Evolutionary conservation across 2,888 invertebrate genomes (phyloP), one percentile per base, ranked within the genome.

Genomic region (Tromatobia lineatoria): DNA sequence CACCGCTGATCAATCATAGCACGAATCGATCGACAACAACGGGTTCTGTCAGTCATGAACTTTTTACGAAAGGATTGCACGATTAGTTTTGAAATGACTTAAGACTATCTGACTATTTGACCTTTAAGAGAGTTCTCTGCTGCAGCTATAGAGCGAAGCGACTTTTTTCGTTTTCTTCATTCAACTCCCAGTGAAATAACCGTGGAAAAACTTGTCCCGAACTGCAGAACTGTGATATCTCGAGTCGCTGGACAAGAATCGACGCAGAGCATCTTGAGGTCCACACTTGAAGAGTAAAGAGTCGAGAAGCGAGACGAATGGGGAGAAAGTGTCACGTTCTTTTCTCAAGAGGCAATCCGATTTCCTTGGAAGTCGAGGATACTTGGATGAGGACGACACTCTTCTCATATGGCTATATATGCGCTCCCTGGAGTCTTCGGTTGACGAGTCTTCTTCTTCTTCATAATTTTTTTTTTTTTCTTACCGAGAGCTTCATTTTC

Each of bases 331-430:
- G 42, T 57, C 71, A 57, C 71, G 57, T 71, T 57, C 42, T 38
- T 15, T 29, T n/a, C 34, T 20, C 66, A 18, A 34, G 52, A 50
- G 52, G 18, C 50, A 69, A 69, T 69, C 52, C 69, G 69, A 69
- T 69, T 69, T 69, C 18, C 29, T 2, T 13, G 13, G 20, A 69
- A 18, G 50, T 69, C 47, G 50, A 69, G 50, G 25, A 13, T 29
- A n/a, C 52, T n/a, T 13, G 50, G n/a, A 69, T 47, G 69, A 52
- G 34, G 18, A 29, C 25, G 29, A 18, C 10, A n/a, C n/a, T 23
- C 50, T 50, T 29, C 50, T 29, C 29, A 29, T 69, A n/a, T 29
- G 52, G 69, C 18, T 50, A 29, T 54, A 11, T 11, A 23, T 54
- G 10, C 20, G 34, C 50, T 52, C 47, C 67, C 67, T 8, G 67